These are phyloP conservation scores for Onychostruthus taczanowskii DNA, from an alignment of 2,113 vertebrate genomes.

Conservation along the genomic window DNA sequence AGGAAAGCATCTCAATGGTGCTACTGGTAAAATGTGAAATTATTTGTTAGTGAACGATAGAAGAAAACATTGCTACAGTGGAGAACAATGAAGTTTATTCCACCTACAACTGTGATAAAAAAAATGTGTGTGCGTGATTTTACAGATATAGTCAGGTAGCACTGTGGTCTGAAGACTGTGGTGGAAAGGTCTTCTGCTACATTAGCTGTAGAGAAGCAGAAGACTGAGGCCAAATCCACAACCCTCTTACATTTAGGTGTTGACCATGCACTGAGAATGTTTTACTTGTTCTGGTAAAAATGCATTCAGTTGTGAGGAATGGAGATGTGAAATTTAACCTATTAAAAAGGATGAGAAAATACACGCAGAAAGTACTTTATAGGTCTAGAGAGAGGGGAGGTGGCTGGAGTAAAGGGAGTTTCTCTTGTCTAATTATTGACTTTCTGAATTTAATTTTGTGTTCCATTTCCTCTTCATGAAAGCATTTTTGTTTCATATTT, in stretches of 20 bases:
- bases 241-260: not conserved
- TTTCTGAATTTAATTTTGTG: not conserved
- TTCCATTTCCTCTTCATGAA: not conserved
- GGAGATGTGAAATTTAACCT: not conserved
- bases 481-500: not conserved
- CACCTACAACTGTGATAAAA: not conserved
- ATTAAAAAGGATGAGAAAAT: not conserved
- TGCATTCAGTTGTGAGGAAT: not conserved
- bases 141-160: not conserved
- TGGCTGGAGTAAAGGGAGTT: not conserved
- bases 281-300: not conserved
- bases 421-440: not conserved
- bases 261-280: not conserved
- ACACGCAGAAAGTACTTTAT: not conserved
- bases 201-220: not conserved
- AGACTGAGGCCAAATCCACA: not conserved
- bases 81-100: not conserved
- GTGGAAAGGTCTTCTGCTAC: not conserved
- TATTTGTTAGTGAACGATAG: not conserved
- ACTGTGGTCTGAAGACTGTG: not conserved
- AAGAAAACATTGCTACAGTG: not conserved
- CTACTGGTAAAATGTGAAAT: not conserved
- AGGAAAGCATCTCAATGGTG: not conserved
- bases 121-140: not conserved
- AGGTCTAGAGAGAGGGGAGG: fast-evolving